These are phyloP conservation scores for Leptinotarsa defecta DNA, from an alignment of 1,140 invertebrate genomes.

Conservation along the genomic window DNA sequence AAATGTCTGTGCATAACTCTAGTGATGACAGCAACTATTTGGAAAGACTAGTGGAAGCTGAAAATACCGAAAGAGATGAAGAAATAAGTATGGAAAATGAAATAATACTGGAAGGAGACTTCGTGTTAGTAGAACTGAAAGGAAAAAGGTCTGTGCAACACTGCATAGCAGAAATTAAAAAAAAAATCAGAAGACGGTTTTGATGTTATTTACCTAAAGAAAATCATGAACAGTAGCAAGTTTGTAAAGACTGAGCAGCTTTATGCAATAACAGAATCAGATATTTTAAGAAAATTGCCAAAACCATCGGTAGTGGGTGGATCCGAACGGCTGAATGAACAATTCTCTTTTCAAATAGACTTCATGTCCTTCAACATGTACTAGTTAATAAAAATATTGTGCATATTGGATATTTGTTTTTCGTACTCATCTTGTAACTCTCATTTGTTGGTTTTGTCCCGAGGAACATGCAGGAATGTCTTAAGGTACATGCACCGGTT, in stretches of 20 bases:
- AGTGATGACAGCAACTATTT: background rate
- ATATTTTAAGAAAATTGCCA: conserved; percentile 6
- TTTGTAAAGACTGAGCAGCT: background rate
- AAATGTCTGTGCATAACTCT: background rate
- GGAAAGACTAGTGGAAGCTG: background rate
- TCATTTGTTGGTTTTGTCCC: background rate
- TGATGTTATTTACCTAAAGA: background rate
- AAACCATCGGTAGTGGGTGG: background rate
- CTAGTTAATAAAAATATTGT: background rate
- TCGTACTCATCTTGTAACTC: background rate
- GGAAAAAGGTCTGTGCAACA: background rate
- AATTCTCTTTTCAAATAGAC: background rate
- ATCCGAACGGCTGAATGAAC: background rate
- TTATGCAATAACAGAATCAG: background rate
- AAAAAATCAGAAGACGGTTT: background rate
- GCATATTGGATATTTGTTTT: background rate
- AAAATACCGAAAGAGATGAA: background rate
- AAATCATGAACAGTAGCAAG: background rate
- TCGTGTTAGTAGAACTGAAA: conserved; percentile 8
- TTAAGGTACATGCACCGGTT: background rate
- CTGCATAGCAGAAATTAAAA: background rate
- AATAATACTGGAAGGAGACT: conserved; percentile 1
- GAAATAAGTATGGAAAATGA: background rate
- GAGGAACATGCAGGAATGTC: background rate
- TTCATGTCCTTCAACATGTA: conserved; percentile 1